Base-by-base conservation (phyloP, 2,113 vertebrate species). In the Athene cunicularia region DNA sequence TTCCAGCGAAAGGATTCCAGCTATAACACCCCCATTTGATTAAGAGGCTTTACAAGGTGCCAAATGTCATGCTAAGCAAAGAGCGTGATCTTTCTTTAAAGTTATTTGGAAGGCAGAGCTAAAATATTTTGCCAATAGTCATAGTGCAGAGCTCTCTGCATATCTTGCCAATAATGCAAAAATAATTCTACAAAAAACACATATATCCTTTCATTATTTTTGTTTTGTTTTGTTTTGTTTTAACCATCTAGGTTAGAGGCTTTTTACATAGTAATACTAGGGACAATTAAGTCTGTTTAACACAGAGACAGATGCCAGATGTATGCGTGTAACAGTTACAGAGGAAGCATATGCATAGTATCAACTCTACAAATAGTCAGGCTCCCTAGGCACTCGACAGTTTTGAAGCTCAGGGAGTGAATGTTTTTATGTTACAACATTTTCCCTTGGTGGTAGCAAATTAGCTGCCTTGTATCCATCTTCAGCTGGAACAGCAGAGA, bases 351-450 rank as follows among this genome's bases (percentile, higher is more conserved):
- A 97, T 94, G 94, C 79, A 52, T 93, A 88, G 70, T 95, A 97
- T 96, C 97, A 96, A 82, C 92, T 97, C 83, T 95, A 93, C 89
- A 97, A 97, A 97, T 96, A 97, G 89, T 93, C 28, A 5, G 70
- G 62, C 59, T 98, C 94, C 89, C 62, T 64, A 96, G 96, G 77
- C 89, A 88, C 64, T 62, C 84, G 7, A 87, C 95, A 96, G 93
- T 93, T 96, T 82, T 95, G 95, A 97, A 98, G 97, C 94, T 95
- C 86, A 95, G 95, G 94, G 80, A 98, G 86, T 89, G 92, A 97
- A 97, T 96, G 93, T 96, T 98, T 98, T 98, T 96, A 96, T 97
- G 92, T 97, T 97, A 71, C 59, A 97, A 96, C 88, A 97, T 97
- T 98, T 97, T 97, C 96, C 90, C 97, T 97, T 97, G 96, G 96